Evolutionary conservation across 2,888 invertebrate species (phyloP).

Genomic region (Darwinula stevensoni): DNA sequence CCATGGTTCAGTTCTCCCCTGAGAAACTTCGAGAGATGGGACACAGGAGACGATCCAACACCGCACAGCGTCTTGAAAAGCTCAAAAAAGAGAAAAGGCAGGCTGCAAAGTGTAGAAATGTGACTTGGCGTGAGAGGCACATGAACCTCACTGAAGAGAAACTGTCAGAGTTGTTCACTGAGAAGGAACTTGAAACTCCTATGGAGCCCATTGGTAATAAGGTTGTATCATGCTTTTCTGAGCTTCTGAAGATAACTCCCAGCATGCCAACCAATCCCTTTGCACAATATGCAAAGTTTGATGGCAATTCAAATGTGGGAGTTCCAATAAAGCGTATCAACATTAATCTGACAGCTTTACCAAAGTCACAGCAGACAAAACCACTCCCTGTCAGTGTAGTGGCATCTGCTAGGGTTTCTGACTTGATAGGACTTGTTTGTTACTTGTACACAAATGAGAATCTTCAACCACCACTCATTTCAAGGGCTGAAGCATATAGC

Average conservation of each 20-base stretch:
- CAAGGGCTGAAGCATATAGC: slow-evolving; percentile 37
- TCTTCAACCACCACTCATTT: slow-evolving; percentile 26
- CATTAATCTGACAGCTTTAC: slow-evolving; percentile 58
- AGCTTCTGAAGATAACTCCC: slow-evolving; percentile 43
- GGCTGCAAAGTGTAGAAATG: slow-evolving; percentile 16
- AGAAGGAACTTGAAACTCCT: too few species aligned
- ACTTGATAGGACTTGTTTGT: slow-evolving; percentile 72
- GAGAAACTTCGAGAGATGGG: not conserved
- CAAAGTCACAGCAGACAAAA: slow-evolving; percentile 46
- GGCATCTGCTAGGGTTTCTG: slow-evolving; percentile 53
- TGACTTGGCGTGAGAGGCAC: too few species aligned
- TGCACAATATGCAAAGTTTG: slow-evolving; percentile 63
- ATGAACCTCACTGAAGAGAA: slow-evolving; percentile 8
- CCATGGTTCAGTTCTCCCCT: not conserved
- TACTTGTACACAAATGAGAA: slow-evolving; percentile 23
- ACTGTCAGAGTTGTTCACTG: slow-evolving; percentile 3
- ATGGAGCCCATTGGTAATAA: too few species aligned
- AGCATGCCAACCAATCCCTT: slow-evolving; percentile 55
- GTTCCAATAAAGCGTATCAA: not conserved
- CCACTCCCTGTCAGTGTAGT: slow-evolving; percentile 53
- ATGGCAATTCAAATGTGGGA: slow-evolving; percentile 28
- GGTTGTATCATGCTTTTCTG: slow-evolving; percentile 30
- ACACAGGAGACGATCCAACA: slow-evolving; percentile 45
- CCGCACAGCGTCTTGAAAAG: slow-evolving; percentile 59
- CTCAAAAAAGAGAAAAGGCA: slow-evolving; percentile 49